Percentiles rank a stretch among this genome's conserved stretches.
Evolutionary conservation across 1,140 invertebrate species (phyloP).

Genomic region (Aphelenchoides avenae): DNA sequence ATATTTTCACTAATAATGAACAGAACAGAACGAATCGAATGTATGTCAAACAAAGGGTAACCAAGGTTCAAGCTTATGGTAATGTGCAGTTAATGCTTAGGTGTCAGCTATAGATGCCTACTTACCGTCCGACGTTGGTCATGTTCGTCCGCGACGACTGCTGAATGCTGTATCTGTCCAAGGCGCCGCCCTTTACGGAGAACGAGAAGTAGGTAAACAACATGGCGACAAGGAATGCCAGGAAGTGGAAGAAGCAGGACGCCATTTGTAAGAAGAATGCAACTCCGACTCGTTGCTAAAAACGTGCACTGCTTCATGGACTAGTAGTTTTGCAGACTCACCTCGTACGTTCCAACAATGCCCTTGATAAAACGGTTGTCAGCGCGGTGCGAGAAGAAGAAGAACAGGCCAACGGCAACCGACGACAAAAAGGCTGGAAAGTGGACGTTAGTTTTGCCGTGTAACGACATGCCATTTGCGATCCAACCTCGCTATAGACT

Average conservation of each 20-base stretch:
- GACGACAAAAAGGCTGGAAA: constrained; percentile 55
- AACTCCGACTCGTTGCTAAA: constrained; percentile 56
- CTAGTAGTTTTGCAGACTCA: constrained; percentile 14
- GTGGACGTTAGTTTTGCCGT: too few species aligned
- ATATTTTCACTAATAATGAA: too few species aligned
- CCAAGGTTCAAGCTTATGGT: too few species aligned
- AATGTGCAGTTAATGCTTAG: too few species aligned
- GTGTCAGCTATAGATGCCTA: too few species aligned
- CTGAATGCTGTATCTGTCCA: constrained; percentile 52
- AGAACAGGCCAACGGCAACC: constrained; percentile 56
- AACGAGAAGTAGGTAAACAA: constrained; percentile 55
- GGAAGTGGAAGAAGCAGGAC: constrained; percentile 55
- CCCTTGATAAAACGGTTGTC: constrained; percentile 59
- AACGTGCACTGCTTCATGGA: background rate
- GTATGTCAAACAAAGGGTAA: too few species aligned
- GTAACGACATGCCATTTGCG: too few species aligned
- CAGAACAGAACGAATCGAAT: background rate
- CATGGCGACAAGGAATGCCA: constrained; percentile 57
- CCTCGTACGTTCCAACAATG: constrained; percentile 59
- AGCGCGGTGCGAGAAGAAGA: constrained; percentile 58
- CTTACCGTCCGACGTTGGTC: constrained; percentile 53
- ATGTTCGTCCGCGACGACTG: constrained; percentile 53
- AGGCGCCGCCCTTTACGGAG: constrained; percentile 38
- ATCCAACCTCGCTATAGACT: constrained; percentile 4
- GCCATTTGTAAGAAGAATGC: constrained; percentile 59